Base-by-base conservation (phyloP, 2,797 vertebrate genomes). In the Coilia nasus region DNA sequence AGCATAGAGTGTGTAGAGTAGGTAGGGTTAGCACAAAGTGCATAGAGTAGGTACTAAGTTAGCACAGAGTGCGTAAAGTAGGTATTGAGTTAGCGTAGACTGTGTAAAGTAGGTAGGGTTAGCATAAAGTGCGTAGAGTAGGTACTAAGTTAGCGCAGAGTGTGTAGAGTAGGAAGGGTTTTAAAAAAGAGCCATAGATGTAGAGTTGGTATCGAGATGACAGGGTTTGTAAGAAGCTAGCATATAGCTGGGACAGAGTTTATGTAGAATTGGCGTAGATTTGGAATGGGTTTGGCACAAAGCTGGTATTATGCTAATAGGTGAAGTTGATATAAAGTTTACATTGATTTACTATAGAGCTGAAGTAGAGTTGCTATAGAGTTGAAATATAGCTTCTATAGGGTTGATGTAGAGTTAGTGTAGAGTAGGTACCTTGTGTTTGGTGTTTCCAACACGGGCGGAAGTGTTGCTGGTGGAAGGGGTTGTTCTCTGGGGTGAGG, bases 371-470 rank as follows among this genome's bases (percentile, higher is more conserved):
- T 19, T 59, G 19, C 17, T 19, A 19, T 15, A 54, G 50, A 54
- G 10, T 54, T 54, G 50, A 54, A 10, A 5, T 50, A 1, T 6
- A 50, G 47, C 12, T 50, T 6, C 6, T 5, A 50, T 5, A 50
- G 50, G 6, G 60, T 23, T 23, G 60, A 1, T 6, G 9, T 9
- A 62, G 60, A 25, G 60, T 64, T 3, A 41, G 50, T 54, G 50
- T 54, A 7, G 14, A 54, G 7, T 9, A 10, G 50, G 62, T 88
- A 88, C 88, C 88, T 89, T 88, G 44, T 84, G 80, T 84, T 85
- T 87, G 31, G 59, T 31, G 67, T 86, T 47, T 85, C 6, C 59
- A 2, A 12, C 81, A 41, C 31, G 19, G 85, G 35, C 15, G 3
- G 3, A 59, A 1, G 84, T 41, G 28, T 41, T 62, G 54, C 41